These are phyloP conservation scores for Manduca sexta DNA, from an alignment of 1,140 invertebrate species.

Conservation along the genomic window DNA sequence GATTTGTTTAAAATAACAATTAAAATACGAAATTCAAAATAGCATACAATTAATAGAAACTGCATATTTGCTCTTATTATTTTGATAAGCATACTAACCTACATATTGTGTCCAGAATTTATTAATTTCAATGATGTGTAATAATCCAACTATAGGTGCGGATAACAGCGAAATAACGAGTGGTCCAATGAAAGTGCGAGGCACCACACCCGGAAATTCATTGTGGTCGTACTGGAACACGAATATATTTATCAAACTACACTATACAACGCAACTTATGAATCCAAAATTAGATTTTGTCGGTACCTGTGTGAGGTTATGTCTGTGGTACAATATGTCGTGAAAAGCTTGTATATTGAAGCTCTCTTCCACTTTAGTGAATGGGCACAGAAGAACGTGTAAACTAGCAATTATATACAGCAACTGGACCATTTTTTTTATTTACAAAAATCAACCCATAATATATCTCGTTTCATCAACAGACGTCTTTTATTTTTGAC, in stretches of 20 bases:
- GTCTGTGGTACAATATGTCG: conserved; percentile 93
- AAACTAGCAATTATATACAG: conserved; percentile 77
- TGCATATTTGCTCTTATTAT: not conserved
- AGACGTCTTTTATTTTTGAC: not conserved
- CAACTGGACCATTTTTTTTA: conserved; percentile 60
- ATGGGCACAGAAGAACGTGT: conserved; percentile 92
- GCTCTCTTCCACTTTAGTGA: conserved; percentile 99
- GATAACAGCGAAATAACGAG: conserved; percentile 86
- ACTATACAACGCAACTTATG: conserved; percentile 29
- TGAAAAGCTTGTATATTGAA: conserved; percentile 99
- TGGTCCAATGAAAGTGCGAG: conserved; percentile 96
- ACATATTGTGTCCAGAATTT: conserved; percentile 95
- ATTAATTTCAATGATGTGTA: conserved; percentile 80
- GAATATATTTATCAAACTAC: conserved; percentile 44
- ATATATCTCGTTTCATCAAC: conserved; percentile 9
- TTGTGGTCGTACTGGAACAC: conserved; percentile 95
- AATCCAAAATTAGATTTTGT: conserved; percentile 64
- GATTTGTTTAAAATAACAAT: no score
- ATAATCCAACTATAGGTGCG: conserved; percentile 82
- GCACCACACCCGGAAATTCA: conserved; percentile 98
- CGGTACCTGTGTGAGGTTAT: conserved; percentile 87
- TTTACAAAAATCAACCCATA: conserved; percentile 46
- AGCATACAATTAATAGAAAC: not conserved
- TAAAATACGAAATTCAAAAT: no score
- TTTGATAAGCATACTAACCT: conserved; percentile 77